Evolutionary conservation across 2,888 invertebrate species (phyloP), one percentile per base, ranked within the genome.

Genomic region (Druceiella hillmani): DNA sequence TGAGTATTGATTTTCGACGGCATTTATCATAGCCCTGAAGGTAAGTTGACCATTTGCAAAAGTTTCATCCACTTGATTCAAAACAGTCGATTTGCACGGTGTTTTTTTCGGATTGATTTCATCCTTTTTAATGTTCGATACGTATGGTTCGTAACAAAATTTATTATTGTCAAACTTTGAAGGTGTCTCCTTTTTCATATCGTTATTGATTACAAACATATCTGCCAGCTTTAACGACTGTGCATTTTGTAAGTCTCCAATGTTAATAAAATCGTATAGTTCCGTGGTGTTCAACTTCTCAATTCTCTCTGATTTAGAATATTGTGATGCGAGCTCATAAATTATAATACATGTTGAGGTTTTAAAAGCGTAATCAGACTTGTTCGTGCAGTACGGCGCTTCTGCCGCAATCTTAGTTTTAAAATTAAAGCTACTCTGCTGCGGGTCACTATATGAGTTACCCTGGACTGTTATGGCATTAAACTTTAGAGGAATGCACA

Each of bases 311-410:
- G n/a, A n/a, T n/a, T n/a, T n/a, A n/a, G n/a, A n/a, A n/a, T n/a
- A n/a, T n/a, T n/a, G n/a, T n/a, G n/a, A n/a, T n/a, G n/a, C n/a
- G n/a, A n/a, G n/a, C n/a, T n/a, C n/a, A 7, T 20, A 6, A 6
- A 14, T 31, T 67, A 64, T 66, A 66, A 67, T 69, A 72, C 65
- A 68, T 71, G 70, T 69, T 65, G 68, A 70, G 66, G 69, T 65
- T 68, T 73, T 72, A 73, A 73, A 72, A 74, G 72, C 71, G 69
- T 73, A 73, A 72, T 74, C 74, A 73, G 74, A 73, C 74, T 73
- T 74, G 70, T 74, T 70, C 67, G 68, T 67, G 67, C 69, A 66
- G 66, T 66, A 63, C 60, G 68, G 70, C 67, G 67, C 66, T 64
- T 61, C 63, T 46, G 62, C 68, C 69, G 66, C 70, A 69, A 69